Conservation (phyloP, 1,140 invertebrate genomes). For the Drosophila bocqueti region DNA sequence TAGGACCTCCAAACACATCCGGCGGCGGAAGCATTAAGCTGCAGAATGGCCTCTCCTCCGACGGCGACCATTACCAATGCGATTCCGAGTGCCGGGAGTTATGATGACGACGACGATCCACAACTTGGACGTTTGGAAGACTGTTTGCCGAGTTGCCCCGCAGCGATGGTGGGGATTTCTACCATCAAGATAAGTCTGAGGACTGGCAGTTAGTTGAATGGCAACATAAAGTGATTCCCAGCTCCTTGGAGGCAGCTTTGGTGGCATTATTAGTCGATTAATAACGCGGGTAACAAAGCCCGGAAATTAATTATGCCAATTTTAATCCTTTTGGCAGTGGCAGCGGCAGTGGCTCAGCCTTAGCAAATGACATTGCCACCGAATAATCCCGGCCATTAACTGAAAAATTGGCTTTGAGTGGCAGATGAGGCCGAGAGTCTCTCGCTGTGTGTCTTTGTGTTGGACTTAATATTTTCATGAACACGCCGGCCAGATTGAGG, state of each 20-base stretch:
- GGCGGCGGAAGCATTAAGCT: conserved; percentile 67
- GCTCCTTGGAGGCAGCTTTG: conserved; percentile 1
- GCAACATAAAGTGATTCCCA: conserved; percentile 9
- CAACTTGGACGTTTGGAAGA: conserved; percentile 11
- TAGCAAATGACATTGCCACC: conserved; percentile 66
- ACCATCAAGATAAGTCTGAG: conserved; percentile 17
- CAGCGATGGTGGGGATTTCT: conserved; percentile 9
- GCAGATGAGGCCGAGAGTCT: conserved; percentile 28
- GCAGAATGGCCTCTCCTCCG: conserved; percentile 24
- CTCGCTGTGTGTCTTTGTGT: background rate
- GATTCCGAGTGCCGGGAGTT: conserved; percentile 27
- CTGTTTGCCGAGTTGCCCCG: conserved; percentile 14
- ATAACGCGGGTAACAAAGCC: conserved; percentile 52
- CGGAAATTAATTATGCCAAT: conserved; percentile 73
- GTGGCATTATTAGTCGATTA: conserved; percentile 55
- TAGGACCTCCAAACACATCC: conserved; percentile 68
- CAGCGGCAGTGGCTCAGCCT: conserved; percentile 37
- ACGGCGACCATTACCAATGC: conserved; percentile 22
- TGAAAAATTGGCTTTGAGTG: conserved; percentile 40
- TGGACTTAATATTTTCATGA: conserved; percentile 33
- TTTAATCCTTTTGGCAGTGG: conserved; percentile 66
- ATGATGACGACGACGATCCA: conserved; percentile 21
- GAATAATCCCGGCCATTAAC: conserved; percentile 65
- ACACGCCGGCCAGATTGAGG: conserved; percentile 29
- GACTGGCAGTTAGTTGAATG: conserved; percentile 4